Conservation (phyloP, 1,140 invertebrate species). For the Bombyx mandarina region DNA sequence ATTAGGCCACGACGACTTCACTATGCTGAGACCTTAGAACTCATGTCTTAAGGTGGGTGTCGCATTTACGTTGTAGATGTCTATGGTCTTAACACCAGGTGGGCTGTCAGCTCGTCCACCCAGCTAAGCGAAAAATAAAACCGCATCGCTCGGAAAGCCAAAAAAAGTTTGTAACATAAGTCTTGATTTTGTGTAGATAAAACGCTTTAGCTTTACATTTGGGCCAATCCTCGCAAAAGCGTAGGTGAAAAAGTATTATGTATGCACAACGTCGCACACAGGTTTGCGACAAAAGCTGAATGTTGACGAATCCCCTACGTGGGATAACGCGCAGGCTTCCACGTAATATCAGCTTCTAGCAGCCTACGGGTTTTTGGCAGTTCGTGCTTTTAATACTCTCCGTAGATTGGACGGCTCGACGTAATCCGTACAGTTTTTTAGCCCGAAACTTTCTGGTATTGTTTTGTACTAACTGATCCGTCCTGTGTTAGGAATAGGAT, state of each 20-base stretch:
- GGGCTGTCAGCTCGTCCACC: too few species aligned
- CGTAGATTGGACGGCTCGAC: too few species aligned
- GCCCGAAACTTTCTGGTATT: too few species aligned
- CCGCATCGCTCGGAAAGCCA: background rate
- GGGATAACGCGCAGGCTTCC: conserved; percentile 15
- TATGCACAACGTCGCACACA: conserved; percentile 12
- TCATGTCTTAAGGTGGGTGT: too few species aligned
- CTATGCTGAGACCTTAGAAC: too few species aligned
- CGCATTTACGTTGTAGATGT: too few species aligned
- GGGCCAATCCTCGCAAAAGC: conserved; percentile 3
- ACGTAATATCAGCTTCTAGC: conserved; percentile 14
- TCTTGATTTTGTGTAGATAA: background rate
- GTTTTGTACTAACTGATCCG: too few species aligned
- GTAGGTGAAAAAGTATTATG: conserved; percentile 22
- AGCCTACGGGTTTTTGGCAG: conserved; percentile 3
- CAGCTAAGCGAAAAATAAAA: too few species aligned
- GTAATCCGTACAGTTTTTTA: too few species aligned
- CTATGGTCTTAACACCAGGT: too few species aligned
- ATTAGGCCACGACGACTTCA: too few species aligned
- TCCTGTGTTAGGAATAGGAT: too few species aligned
- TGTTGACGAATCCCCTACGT: conserved; percentile 9
- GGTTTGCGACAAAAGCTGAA: conserved; percentile 19
- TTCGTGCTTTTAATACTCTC: background rate
- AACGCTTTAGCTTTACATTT: conserved; percentile 3
- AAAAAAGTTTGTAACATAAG: background rate